Base-by-base conservation (phyloP, 92 coral and sea anemone species). In the Heteractis magnifica region DNA sequence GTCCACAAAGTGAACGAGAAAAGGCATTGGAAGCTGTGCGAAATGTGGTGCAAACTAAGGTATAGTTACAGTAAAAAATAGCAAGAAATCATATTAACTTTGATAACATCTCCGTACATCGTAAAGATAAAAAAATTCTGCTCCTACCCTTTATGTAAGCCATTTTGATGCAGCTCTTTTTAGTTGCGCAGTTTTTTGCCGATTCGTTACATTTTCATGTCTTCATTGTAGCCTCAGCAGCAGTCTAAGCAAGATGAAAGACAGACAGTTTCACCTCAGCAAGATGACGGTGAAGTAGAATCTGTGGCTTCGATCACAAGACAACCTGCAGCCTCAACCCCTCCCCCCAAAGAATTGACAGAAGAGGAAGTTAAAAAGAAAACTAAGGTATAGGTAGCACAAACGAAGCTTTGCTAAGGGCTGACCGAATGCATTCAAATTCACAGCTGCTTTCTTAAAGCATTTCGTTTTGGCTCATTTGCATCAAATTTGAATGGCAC, bases 1-100 rank as follows among this genome's bases (percentile, higher is more conserved):
- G 91, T 52, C 88, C 87, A 65, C 87, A 88, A 14, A 82, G 79
- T 78, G 98, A 95, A 44, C 90, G 97, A 75, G 98, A 93, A 48
- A 92, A 86, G 78, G 98, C 94, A 4, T 82, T 95, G 15, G 95
- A 95, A 80, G 95, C 98, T 55, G 98, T 85, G 34, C 84, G 96
- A 62, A 84, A 87, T 60, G 78, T 85, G 10, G 89, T 59, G 15
- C 94, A 91, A 52, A 78, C 88, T 44, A 91, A 91, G 88, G 88
- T 85, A 85, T 41, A 10, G 19, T 51, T 34, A 34, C 44, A 49
- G 52, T 26, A 6, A 21, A 16, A 64, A 8, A 34, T 34, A 34
- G 44, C 44, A 34, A 34, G 44, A 34, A 34, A 34, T 34, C 44
- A 34, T 34, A 1, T 34, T 34, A 34, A 34, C 44, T 1, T 34